These are phyloP conservation scores for Omphaloscelis lunosa DNA, from an alignment of 2,888 invertebrate genomes.

Conservation along the genomic window DNA sequence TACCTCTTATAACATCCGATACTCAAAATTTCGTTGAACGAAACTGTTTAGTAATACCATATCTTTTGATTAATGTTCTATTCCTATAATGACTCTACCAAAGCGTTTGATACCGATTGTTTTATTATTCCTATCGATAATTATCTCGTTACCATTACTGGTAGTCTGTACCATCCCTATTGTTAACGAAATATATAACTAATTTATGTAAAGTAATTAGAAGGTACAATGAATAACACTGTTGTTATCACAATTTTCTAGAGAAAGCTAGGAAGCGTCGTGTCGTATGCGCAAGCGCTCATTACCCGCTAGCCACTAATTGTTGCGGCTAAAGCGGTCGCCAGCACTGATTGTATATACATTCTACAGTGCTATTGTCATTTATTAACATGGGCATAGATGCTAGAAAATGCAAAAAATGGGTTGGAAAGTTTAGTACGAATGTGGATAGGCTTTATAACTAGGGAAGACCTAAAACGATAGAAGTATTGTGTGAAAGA, in stretches of 20 bases:
- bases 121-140: background rate
- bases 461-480: background rate
- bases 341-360: constrained; percentile 10
- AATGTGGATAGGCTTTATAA: background rate
- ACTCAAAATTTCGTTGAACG: background rate
- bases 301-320: constrained; percentile 46
- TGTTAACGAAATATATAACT: background rate
- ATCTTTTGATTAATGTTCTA: background rate
- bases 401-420: background rate
- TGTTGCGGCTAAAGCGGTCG: constrained; percentile 27
- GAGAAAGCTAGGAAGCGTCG: constrained; percentile 53
- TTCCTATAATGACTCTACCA: too few species aligned
- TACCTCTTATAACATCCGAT: too few species aligned
- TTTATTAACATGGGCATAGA: background rate
- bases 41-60: background rate
- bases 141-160: background rate
- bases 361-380: constrained; percentile 2
- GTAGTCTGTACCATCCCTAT: background rate
- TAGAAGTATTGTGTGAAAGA: background rate
- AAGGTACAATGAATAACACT: background rate
- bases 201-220: background rate
- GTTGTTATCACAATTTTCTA: constrained; percentile 36
- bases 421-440: too few species aligned
- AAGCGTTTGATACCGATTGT: background rate
- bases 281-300: constrained; percentile 40